Conservation (phyloP, 2,888 invertebrate genomes). For the Oscheius onirici region DNA sequence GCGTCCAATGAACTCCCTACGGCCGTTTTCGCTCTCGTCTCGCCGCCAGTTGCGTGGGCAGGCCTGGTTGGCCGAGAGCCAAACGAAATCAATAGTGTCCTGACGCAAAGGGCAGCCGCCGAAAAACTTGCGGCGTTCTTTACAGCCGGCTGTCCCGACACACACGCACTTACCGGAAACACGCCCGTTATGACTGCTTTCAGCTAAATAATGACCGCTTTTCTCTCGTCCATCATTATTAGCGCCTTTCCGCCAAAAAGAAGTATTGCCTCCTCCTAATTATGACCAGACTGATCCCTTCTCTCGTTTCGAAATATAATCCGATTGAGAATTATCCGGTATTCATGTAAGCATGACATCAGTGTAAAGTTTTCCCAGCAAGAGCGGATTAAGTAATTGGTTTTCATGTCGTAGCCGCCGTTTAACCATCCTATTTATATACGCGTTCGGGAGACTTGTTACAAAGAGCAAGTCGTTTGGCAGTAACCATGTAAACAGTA, state of each 20-base stretch:
- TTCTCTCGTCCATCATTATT: not conserved
- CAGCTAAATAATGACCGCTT: constrained; percentile 12
- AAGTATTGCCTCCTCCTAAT: too few relatives aligned
- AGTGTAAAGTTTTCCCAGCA: too few relatives aligned
- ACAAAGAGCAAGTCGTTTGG: not conserved
- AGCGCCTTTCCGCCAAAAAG: too few relatives aligned
- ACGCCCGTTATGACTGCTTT: constrained; percentile 17
- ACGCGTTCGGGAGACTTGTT: too few relatives aligned
- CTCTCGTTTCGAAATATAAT: too few relatives aligned
- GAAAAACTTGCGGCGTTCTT: constrained; percentile 33
- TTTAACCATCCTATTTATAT: too few relatives aligned
- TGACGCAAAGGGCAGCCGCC: constrained; percentile 33
- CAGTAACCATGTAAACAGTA: not conserved
- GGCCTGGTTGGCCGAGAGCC: constrained; percentile 22
- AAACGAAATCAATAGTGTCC: constrained; percentile 32
- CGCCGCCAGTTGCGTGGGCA: constrained; percentile 25
- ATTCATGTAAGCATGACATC: too few relatives aligned
- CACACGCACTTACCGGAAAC: constrained; percentile 26
- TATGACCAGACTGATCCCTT: too few relatives aligned
- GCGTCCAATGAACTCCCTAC: constrained; percentile 26
- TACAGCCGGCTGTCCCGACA: constrained; percentile 18
- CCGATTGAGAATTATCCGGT: too few relatives aligned
- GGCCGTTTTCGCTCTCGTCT: constrained; percentile 31
- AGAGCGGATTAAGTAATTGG: too few relatives aligned
- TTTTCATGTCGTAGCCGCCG: too few relatives aligned